Evolutionary conservation across 2,888 invertebrate species (phyloP).

Genomic region (Cantharis rustica): DNA sequence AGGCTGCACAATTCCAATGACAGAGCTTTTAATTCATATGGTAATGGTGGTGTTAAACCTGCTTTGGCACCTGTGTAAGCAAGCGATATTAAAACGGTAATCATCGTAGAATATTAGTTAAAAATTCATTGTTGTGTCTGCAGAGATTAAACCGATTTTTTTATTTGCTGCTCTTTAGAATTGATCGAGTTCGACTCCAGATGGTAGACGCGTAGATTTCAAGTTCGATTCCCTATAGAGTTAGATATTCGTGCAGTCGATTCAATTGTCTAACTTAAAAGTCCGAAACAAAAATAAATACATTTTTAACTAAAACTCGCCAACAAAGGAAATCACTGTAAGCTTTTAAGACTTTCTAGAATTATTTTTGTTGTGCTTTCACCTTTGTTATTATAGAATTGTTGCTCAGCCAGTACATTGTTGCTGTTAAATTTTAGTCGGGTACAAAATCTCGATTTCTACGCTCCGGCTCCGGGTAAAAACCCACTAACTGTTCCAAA

Average conservation of each 20-base stretch:
- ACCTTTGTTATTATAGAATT: neutral
- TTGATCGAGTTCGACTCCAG: neutral
- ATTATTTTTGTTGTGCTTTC: neutral
- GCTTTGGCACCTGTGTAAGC: constrained; percentile 1
- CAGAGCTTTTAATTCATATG: neutral
- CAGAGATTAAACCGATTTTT: neutral
- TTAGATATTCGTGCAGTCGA: neutral
- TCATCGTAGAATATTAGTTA: neutral
- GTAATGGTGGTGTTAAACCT: neutral
- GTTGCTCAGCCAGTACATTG: neutral
- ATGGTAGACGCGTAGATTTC: neutral
- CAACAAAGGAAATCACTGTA: neutral
- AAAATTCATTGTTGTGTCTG: neutral
- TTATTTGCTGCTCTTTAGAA: no score
- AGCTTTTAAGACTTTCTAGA: neutral
- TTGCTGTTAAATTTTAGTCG: neutral
- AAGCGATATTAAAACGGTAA: neutral
- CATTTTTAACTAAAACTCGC: neutral
- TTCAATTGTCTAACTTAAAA: neutral
- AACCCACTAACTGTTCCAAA: neutral
- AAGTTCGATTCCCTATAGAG: neutral
- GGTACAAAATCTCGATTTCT: neutral
- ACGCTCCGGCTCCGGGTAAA: no score
- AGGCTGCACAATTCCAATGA: neutral
- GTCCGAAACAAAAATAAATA: neutral